These are phyloP conservation scores for Etheostoma perlongum DNA, from an alignment of 2,797 vertebrate species.

Conservation along the genomic window DNA sequence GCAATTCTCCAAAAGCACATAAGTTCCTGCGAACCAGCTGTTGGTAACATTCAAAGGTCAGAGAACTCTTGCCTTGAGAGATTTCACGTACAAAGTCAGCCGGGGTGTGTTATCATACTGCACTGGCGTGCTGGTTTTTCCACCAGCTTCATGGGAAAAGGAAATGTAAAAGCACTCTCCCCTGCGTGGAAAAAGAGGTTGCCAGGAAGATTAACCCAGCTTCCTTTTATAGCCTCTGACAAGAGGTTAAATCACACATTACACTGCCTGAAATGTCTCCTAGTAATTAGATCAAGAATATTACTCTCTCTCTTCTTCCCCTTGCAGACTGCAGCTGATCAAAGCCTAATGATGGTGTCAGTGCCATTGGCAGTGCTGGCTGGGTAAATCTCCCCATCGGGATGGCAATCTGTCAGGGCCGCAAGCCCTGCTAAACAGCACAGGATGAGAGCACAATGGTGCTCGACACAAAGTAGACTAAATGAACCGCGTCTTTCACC, in stretches of 20 bases:
- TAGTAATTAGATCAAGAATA: conserved; percentile 90
- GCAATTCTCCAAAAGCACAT: conserved; percentile 67
- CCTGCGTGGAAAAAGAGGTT: conserved; percentile 80
- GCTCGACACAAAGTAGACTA: conserved; percentile 76
- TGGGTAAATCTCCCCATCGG: conserved; percentile 80
- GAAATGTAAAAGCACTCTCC: conserved; percentile 78
- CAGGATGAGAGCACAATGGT: conserved; percentile 74
- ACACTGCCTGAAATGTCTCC: conserved; percentile 83
- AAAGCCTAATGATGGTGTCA: conserved; percentile 84
- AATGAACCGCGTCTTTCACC: conserved; percentile 73
- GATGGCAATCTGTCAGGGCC: conserved; percentile 82
- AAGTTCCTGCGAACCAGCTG: conserved; percentile 65
- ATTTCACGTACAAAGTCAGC: conserved; percentile 64
- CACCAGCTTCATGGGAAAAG: conserved; percentile 70
- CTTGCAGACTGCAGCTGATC: conserved; percentile 83
- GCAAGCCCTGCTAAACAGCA: conserved; percentile 74
- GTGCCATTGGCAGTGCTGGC: conserved; percentile 78
- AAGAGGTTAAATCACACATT: conserved; percentile 89
- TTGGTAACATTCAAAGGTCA: conserved; percentile 78
- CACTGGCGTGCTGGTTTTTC: conserved; percentile 62
- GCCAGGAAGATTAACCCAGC: conserved; percentile 88
- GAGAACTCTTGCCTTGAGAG: conserved; percentile 69
- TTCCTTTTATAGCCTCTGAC: conserved; percentile 88
- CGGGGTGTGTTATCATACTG: conserved; percentile 54
- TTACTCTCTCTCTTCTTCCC: conserved; percentile 78